Evolutionary conservation across 2,113 vertebrate species (phyloP), one percentile per base, ranked within the genome.

Genomic region (Lycaon pictus): DNA sequence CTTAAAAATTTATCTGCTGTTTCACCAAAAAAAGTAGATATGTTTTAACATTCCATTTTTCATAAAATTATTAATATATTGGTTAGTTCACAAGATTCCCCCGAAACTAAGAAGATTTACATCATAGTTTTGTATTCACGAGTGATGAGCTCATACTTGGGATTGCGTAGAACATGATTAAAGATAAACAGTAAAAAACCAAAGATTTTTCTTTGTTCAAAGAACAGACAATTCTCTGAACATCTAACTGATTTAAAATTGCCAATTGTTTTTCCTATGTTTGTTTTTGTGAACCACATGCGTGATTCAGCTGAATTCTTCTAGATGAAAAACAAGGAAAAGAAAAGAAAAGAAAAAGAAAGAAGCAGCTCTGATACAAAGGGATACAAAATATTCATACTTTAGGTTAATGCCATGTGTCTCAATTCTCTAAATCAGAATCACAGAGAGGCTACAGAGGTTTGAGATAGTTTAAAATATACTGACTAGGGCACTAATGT

Each of bases 1-100:
- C 95, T 97, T 88, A 80, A 95, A 98, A 93, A 82, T 90, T 77
- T 94, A 81, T 92, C 86, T 96, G 62, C 4, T 95, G 23, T 88
- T 86, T 93, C 62, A 92, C 87, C 25, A 12, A 77, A 93, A 97
- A 93, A 97, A 43, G 63, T 76, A 88, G 60, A 94, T 55, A 77
- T 94, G 87, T 55, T 71, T 87, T 71, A 79, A 71, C n/a, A n/a
- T 95, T 85, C 80, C 43, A 32, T 67, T 89, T 97, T 89, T 93
- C 67, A 87, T 23, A 62, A 15, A 71, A 35, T 90, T 85, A 43
- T 84, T 88, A 32, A 58, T 84, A 69, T 69, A 22, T 27, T 93
- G 84, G 80, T 48, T 95, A 53, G 37, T 82, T 72, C 37, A 29
- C 11, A 93, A 83, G 83, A 79, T 27, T 27, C 48, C 32, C 63